Evolutionary conservation across 1,140 invertebrate genomes (phyloP).

Genomic region (Drosophila insularis): DNA sequence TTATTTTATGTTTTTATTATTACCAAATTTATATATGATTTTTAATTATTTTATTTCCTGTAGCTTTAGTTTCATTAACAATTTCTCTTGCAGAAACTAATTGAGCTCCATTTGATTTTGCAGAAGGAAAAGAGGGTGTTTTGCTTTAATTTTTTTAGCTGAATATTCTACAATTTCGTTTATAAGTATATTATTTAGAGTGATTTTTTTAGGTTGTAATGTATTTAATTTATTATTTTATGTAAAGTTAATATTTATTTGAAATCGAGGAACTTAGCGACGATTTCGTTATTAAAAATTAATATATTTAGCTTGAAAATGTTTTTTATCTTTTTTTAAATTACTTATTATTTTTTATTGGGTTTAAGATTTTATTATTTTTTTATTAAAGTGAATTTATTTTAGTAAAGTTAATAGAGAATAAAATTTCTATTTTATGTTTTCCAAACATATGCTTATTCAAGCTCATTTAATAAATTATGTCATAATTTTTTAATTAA

Average conservation of each 20-base stretch:
- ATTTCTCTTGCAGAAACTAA: constrained; percentile 88
- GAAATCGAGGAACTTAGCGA: constrained; percentile 45
- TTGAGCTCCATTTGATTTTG: constrained; percentile 91
- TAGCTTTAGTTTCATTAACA: constrained; percentile 84
- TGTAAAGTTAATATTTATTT: constrained; percentile 18
- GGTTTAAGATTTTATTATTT: constrained; percentile 64
- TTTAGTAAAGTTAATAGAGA: constrained; percentile 84
- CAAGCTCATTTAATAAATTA: constrained; percentile 79
- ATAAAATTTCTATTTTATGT: constrained; percentile 84
- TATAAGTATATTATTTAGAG: constrained; percentile 83
- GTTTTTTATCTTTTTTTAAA: constrained; percentile 75
- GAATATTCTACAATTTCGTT: constrained; percentile 83
- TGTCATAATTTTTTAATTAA: constrained; percentile 83
- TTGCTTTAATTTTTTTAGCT: constrained; percentile 89
- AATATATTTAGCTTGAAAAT: constrained; percentile 82
- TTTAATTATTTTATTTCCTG: constrained; percentile 83
- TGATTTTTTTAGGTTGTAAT: constrained; percentile 86
- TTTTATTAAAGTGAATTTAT: constrained; percentile 61
- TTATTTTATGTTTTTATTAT: constrained; percentile 59
- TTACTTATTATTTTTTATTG: constrained; percentile 54
- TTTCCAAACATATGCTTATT: constrained; percentile 87
- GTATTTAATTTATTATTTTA: constrained; percentile 85
- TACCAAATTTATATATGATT: constrained; percentile 83
- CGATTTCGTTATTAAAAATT: constrained; percentile 71
- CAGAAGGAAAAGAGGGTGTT: constrained; percentile 86